phyloP scores from a whole-genome alignment of 2,113 vertebrate genomes.

The Phylloscopus trochilus region DNA sequence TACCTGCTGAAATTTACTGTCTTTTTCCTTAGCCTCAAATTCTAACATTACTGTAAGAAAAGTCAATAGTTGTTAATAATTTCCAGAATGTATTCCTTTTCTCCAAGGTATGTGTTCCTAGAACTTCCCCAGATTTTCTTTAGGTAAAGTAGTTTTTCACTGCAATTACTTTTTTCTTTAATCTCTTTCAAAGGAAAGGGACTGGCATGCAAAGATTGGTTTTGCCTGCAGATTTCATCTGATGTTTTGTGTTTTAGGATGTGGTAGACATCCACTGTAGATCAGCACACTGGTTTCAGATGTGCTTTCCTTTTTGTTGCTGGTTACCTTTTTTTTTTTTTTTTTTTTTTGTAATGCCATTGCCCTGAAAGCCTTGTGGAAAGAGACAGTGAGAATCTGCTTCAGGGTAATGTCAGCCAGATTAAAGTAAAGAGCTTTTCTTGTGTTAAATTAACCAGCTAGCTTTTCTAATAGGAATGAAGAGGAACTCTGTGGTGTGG shows the following conservation, averaged over 20 bases:
- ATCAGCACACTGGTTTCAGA: constrained; percentile 13
- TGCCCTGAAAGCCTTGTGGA: background rate
- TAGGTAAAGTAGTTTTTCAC: background rate
- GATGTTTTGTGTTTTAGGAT: constrained; percentile 30
- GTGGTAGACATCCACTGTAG: constrained; percentile 1
- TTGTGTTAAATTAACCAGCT: constrained; percentile 13
- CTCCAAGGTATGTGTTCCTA: background rate
- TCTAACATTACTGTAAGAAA: background rate
- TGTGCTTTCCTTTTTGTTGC: constrained; percentile 32
- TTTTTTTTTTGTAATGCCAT: background rate
- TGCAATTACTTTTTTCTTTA: background rate
- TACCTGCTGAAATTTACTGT: background rate
- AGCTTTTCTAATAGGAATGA: background rate
- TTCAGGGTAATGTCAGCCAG: background rate
- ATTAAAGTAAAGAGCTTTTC: constrained; percentile 38
- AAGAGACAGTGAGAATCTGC: background rate
- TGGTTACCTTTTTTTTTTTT: background rate
- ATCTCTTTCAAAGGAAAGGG: constrained; percentile 10
- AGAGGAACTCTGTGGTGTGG: background rate
- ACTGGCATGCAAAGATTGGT: background rate
- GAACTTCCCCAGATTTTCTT: background rate
- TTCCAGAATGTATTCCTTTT: background rate
- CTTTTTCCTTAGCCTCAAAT: background rate
- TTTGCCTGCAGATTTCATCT: constrained; percentile 32
- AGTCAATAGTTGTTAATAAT: background rate